Evolutionary conservation across 2,888 invertebrate genomes (phyloP).

Genomic region (Colletes collaris): DNA sequence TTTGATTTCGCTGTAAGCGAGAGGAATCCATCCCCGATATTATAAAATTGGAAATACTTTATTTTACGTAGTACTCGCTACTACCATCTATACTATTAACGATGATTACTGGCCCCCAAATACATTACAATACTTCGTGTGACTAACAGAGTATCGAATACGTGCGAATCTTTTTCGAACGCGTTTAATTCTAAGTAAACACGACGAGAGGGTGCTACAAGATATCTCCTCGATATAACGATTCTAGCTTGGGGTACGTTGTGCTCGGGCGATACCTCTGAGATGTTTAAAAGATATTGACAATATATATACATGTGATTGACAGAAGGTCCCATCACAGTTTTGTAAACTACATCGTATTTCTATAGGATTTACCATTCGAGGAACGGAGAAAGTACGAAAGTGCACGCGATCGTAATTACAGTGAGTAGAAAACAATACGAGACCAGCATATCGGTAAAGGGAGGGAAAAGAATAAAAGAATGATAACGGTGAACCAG

Average conservation of each 20-base stretch:
- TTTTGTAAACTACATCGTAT: slow-evolving; percentile 62
- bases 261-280: slow-evolving; percentile 45
- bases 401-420: slow-evolving; percentile 9
- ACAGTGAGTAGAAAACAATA: background rate
- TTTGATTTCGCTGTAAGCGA: slow-evolving; percentile 25
- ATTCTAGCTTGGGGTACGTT: slow-evolving; percentile 56
- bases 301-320: slow-evolving; percentile 64
- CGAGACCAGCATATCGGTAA: background rate
- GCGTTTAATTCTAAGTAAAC: slow-evolving; percentile 51
- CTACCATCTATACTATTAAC: slow-evolving; percentile 33
- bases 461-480: background rate
- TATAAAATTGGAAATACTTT: slow-evolving; percentile 27
- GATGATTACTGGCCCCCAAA: slow-evolving; percentile 16
- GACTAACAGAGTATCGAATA: slow-evolving; percentile 15
- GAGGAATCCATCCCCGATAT: slow-evolving; percentile 23
- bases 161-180: slow-evolving; percentile 36
- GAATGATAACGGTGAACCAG: background rate
- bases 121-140: slow-evolving; percentile 16
- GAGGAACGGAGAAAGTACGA: slow-evolving; percentile 33
- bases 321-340: slow-evolving; percentile 59
- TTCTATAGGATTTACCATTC: slow-evolving; percentile 55
- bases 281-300: slow-evolving; percentile 60
- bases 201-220: slow-evolving; percentile 27
- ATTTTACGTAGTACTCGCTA: slow-evolving; percentile 29
- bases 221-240: slow-evolving; percentile 45